These are phyloP conservation scores for Tachysurus fulvidraco DNA, from an alignment of 2,113 vertebrate genomes.

Conservation along the genomic window DNA sequence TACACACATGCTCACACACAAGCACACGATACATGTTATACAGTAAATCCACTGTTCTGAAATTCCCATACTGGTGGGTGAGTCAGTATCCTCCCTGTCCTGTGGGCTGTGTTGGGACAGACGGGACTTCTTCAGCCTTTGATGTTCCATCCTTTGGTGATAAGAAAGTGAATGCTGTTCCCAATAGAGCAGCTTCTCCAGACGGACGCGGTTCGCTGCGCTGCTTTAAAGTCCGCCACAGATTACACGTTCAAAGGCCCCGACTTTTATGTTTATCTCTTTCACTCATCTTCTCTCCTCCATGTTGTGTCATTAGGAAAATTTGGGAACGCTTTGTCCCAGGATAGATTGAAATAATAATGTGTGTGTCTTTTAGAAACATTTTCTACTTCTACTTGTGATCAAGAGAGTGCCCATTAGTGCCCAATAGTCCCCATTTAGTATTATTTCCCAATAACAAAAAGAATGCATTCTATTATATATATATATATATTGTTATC, in stretches of 20 bases:
- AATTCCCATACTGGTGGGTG: slow-evolving; percentile 22
- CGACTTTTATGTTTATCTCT: slow-evolving; percentile 63
- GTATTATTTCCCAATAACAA: slow-evolving; percentile 69
- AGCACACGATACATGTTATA: not conserved
- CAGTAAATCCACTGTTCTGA: slow-evolving; percentile 23
- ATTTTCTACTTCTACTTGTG: slow-evolving; percentile 63
- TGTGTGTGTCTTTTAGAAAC: slow-evolving; percentile 33
- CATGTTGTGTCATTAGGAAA: slow-evolving; percentile 66
- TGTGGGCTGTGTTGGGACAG: slow-evolving; percentile 59
- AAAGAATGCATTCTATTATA: slow-evolving; percentile 22
- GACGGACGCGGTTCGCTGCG: slow-evolving; percentile 21
- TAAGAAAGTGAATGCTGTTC: slow-evolving; percentile 57
- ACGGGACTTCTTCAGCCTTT: slow-evolving; percentile 51
- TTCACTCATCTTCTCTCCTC: slow-evolving; percentile 50
- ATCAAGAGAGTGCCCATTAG: slow-evolving; percentile 73
- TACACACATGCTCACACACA: too few relatives aligned
- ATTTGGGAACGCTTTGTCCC: slow-evolving; percentile 74
- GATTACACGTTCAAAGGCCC: slow-evolving; percentile 72
- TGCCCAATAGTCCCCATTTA: slow-evolving; percentile 53
- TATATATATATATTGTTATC: not conserved
- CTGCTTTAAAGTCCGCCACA: slow-evolving; percentile 61
- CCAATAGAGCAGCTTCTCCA: slow-evolving; percentile 44
- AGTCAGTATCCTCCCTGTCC: slow-evolving; percentile 55
- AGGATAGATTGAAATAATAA: slow-evolving; percentile 69
- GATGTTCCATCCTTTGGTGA: slow-evolving; percentile 59